Percentiles rank a stretch among this genome's conserved stretches.
Conservation (phyloP, 1,140 invertebrate genomes). For the Goniozus legneri region DNA sequence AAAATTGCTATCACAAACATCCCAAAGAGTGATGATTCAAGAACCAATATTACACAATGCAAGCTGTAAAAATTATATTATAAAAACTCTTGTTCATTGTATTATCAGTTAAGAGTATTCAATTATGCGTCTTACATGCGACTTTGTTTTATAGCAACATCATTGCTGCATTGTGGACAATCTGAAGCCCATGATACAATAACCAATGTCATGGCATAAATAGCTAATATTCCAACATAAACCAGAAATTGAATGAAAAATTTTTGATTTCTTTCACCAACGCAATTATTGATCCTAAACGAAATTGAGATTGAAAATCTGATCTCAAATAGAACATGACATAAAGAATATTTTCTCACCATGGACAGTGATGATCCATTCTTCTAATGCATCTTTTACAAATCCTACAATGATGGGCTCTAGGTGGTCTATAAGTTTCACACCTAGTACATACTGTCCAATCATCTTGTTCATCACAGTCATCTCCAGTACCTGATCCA, state of each 20-base stretch:
- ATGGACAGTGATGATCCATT: conserved; percentile 92
- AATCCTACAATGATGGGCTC: conserved; percentile 86
- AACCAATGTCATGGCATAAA: conserved; percentile 71
- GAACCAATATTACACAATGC: conserved; percentile 78
- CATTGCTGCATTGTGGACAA: conserved; percentile 66
- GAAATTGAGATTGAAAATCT: conserved; percentile 14
- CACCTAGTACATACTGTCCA: conserved; percentile 86
- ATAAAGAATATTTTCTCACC: conserved; percentile 47
- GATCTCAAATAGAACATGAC: conserved; percentile 3
- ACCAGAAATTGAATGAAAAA: conserved; percentile 91
- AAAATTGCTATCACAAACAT: conserved; percentile 87
- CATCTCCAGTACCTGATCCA: conserved; percentile 38
- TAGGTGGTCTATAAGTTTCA: conserved; percentile 78
- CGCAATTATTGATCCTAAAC: conserved; percentile 89
- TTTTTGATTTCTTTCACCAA: conserved; percentile 91
- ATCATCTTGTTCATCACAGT: conserved; percentile 62
- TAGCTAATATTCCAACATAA: conserved; percentile 65
- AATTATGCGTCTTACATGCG: conserved; percentile 61
- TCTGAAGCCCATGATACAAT: conserved; percentile 73
- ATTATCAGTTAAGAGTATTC: background rate
- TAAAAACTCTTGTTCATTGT: conserved; percentile 7
- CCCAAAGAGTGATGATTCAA: conserved; percentile 84
- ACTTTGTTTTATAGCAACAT: conserved; percentile 68
- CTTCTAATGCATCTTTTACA: conserved; percentile 81
- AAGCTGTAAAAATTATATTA: conserved; percentile 59